Evolutionary conservation across 35 echinoderm and acorn worm genomes (phyloP).

Genomic region (Ophiothrix spiculata): DNA sequence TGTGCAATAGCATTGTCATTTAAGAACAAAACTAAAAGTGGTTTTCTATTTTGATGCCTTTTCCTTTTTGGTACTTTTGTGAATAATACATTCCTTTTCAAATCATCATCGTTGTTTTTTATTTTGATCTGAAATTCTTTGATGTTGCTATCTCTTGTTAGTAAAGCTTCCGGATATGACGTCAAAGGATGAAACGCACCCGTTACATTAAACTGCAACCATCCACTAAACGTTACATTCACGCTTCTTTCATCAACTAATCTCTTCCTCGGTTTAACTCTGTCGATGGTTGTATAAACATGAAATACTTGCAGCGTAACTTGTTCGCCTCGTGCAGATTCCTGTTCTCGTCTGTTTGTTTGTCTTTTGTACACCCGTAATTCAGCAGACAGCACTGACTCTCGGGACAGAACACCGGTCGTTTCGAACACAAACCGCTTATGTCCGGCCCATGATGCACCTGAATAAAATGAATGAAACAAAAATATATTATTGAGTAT

Average conservation of each 20-base stretch:
- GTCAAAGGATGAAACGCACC: constrained; percentile 2
- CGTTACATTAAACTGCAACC: constrained; percentile 56
- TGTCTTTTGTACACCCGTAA: constrained; percentile 50
- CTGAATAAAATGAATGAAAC: neutral
- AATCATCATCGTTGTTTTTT: neutral
- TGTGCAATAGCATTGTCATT: constrained; percentile 52
- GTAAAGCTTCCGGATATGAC: neutral
- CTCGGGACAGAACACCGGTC: constrained; percentile 40
- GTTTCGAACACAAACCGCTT: constrained; percentile 38
- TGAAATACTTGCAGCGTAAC: constrained; percentile 13
- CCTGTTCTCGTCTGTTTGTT: neutral
- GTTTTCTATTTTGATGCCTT: constrained; percentile 35
- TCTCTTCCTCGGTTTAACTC: neutral
- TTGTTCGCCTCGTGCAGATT: neutral
- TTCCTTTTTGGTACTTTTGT: constrained; percentile 37
- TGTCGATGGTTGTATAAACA: constrained; percentile 31
- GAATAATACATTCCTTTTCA: constrained; percentile 29
- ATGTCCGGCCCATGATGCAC: constrained; percentile 1
- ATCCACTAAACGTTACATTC: constrained; percentile 36
- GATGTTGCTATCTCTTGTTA: neutral
- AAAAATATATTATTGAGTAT: no score
- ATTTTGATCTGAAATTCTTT: constrained; percentile 50
- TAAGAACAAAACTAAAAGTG: constrained; percentile 56
- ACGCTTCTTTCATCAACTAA: constrained; percentile 33
- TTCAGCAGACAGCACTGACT: constrained; percentile 54